Evolutionary conservation across 2,113 vertebrate genomes (phyloP).

Genomic region (Tyto alba): DNA sequence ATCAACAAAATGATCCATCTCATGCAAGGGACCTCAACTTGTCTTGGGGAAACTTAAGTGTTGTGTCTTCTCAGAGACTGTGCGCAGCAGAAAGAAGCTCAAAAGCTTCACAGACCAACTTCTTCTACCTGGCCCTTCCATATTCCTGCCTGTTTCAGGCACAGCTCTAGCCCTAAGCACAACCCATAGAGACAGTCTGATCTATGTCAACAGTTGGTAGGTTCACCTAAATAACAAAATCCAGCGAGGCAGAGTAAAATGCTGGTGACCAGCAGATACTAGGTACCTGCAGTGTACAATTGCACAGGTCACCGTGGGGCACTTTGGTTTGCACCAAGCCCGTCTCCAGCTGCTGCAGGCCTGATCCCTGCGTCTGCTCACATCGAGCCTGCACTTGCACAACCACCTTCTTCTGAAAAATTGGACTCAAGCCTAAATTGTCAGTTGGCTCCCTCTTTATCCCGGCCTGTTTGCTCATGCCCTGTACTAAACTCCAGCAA

Average conservation of each 20-base stretch:
- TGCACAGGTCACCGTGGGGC: fast-evolving
- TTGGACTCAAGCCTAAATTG: background rate
- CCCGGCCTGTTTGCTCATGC: background rate
- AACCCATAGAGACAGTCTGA: background rate
- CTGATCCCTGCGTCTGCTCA: background rate
- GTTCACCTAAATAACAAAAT: background rate
- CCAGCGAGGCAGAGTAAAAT: fast-evolving
- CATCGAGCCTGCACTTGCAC: background rate
- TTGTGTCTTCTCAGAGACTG: background rate
- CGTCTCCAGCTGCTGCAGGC: fast-evolving
- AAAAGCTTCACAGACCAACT: background rate
- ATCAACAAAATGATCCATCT: background rate
- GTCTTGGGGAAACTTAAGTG: background rate
- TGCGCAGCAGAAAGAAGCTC: background rate
- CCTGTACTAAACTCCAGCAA: background rate
- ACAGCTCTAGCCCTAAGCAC: background rate
- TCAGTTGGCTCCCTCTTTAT: background rate
- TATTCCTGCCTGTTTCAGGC: background rate
- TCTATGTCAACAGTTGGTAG: background rate
- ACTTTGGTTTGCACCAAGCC: background rate
- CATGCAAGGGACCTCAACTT: background rate
- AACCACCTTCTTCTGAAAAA: background rate
- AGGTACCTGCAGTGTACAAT: fast-evolving
- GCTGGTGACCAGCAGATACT: background rate
- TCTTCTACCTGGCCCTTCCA: background rate